These are phyloP conservation scores for Lepidochrysops patricia DNA, from an alignment of 2,888 invertebrate genomes.

Conservation along the genomic window DNA sequence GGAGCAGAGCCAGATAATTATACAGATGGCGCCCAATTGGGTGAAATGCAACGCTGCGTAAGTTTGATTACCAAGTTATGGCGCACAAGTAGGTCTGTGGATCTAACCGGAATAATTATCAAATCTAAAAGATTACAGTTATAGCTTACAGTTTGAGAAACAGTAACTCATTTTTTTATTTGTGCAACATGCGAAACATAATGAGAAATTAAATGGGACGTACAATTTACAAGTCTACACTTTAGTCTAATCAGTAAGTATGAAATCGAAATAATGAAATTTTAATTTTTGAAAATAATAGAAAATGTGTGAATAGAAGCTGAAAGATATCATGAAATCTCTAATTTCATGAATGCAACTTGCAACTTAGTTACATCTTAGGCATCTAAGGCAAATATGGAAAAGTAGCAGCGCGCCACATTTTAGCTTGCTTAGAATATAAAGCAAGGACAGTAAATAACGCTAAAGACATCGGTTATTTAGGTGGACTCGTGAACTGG, in stretches of 20 bases:
- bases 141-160: conserved; percentile 4
- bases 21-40: conserved; percentile 47
- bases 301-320: no score
- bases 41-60: conserved; percentile 36
- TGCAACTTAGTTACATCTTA: no score
- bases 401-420: neutral
- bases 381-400: no score
- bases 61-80: conserved; percentile 12
- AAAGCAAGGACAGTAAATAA: conserved; percentile 9
- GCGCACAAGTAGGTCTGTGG: neutral
- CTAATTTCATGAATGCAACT: no score
- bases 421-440: conserved; percentile 1
- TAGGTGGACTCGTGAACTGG: conserved; percentile 12
- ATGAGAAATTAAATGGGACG: neutral
- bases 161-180: neutral
- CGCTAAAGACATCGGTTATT: conserved; percentile 10
- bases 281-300: no score
- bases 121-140: conserved; percentile 13
- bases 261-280: no score
- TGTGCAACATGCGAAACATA: neutral
- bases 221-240: no score
- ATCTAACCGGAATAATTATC: conserved; percentile 4
- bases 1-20: conserved; percentile 37
- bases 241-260: no score
- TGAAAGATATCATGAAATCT: no score